Evolutionary conservation across 2,797 vertebrate genomes (phyloP), one percentile per base, ranked within the genome.

Genomic region (Helostoma temminkii): DNA sequence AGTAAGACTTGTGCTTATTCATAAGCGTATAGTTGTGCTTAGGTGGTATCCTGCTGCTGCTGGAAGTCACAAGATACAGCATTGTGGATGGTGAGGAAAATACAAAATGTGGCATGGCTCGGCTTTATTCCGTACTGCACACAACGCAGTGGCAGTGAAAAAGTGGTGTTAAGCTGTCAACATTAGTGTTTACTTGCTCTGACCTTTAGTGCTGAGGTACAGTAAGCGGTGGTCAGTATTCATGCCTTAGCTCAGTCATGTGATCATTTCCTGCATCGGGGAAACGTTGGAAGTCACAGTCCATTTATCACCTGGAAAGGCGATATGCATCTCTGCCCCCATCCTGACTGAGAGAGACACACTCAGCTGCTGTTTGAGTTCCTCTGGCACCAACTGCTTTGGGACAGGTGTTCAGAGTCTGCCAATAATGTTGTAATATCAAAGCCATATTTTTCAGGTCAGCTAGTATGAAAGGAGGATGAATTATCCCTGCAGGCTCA

Each of bases 361-460:
- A 64, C 55, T 76, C 61, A 74, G 78, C 50, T 74, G 73, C 67
- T 2, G 16, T 81, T 80, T 71, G 63, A 89, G 55, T 70, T 84
- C 77, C 76, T 83, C 75, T 66, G 75, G 72, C 74, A 68, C 36
- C 15, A 2, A 26, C 52, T 67, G 76, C 78, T 80, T 65, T 72
- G 65, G 69, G 77, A 80, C 83, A 74, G 82, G 80, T 82, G 85
- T 86, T 90, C 77, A 73, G 68, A 84, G 55, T 59, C 82, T 68
- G 81, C 66, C 88, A 83, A 85, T 86, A 82, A 87, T 76, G 77
- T 80, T 69, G 86, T 82, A 68, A 82, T 84, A 90, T 90, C 82
- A 89, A 84, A 91, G 82, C 70, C 73, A 63, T 84, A 83, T 83
- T 86, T 91, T 81, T 82, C 84, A 83, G 85, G 86, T 90, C 88